These are phyloP conservation scores for Enteromius fasciolatus DNA, from an alignment of 2,797 vertebrate genomes.

Conservation along the genomic window DNA sequence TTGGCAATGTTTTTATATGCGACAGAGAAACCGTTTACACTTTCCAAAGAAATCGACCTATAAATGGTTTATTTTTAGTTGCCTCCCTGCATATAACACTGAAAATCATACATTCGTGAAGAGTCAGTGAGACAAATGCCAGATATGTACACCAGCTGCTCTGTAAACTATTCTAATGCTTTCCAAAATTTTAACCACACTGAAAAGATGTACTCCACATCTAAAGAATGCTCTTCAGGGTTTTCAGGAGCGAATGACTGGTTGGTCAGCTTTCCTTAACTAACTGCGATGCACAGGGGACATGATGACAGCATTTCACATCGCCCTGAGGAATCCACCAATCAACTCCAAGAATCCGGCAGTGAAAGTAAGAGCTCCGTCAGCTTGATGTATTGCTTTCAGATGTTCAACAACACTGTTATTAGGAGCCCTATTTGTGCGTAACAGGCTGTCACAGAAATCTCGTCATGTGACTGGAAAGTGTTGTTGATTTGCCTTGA, in stretches of 20 bases:
- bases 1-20: not conserved
- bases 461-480: not conserved
- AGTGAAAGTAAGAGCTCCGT: constrained; percentile 75
- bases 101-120: not conserved
- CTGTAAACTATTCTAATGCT: not conserved
- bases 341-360: constrained; percentile 85
- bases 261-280: constrained; percentile 75
- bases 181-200: not conserved
- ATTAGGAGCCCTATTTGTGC: not conserved
- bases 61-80: not conserved
- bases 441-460: not conserved
- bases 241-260: not conserved
- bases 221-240: constrained; percentile 1
- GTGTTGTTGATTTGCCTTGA: not conserved
- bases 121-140: not conserved
- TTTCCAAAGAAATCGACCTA: not conserved
- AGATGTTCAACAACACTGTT: not conserved
- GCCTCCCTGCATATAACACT: not conserved
- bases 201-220: not conserved
- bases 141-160: not conserved
- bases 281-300: constrained; percentile 76
- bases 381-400: not conserved
- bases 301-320: constrained; percentile 80
- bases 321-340: constrained; percentile 82
- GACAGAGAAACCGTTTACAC: not conserved